These are phyloP conservation scores for Mythimna vitellina DNA, from an alignment of 2,888 invertebrate species.

Conservation along the genomic window DNA sequence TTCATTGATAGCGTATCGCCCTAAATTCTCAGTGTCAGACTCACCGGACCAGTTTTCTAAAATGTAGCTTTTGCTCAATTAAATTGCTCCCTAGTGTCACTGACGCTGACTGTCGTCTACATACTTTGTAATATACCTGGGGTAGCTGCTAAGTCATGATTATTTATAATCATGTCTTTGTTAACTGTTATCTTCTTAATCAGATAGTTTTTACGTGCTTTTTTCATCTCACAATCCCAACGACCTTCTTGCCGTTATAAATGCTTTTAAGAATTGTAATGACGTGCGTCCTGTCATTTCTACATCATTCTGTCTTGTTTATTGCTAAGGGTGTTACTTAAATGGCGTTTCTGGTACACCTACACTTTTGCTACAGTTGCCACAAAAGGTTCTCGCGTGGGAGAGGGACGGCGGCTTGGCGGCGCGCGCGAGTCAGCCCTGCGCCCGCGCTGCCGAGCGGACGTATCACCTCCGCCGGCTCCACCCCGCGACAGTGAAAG, in stretches of 20 bases:
- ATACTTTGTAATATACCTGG: conserved; percentile 6
- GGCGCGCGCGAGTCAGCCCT: conserved; percentile 83
- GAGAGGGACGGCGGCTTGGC: conserved; percentile 75
- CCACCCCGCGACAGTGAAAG: conserved; percentile 82
- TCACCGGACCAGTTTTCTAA: conserved; percentile 77
- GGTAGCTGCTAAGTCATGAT: conserved; percentile 7
- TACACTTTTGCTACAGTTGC: conserved; percentile 80
- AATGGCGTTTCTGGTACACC: conserved; percentile 86
- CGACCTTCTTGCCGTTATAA: conserved; percentile 49
- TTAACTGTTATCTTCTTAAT: conserved; percentile 20
- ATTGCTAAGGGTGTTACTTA: conserved; percentile 79
- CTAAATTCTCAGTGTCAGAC: conserved; percentile 74
- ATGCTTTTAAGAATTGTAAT: conserved; percentile 26
- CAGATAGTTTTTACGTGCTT: conserved; percentile 15
- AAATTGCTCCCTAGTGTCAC: conserved; percentile 30
- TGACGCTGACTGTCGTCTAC: not conserved
- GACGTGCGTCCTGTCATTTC: conserved; percentile 40
- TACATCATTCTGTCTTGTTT: conserved; percentile 46
- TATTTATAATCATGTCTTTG: conserved; percentile 32
- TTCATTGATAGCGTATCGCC: conserved; percentile 73
- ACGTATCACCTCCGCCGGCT: conserved; percentile 73
- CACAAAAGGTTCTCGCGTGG: conserved; percentile 76
- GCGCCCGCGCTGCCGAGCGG: conserved; percentile 82
- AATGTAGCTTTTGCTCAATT: conserved; percentile 51
- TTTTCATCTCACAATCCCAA: conserved; percentile 19